Conservation (phyloP, 1,140 invertebrate species). For the Lepidostoma basale region DNA sequence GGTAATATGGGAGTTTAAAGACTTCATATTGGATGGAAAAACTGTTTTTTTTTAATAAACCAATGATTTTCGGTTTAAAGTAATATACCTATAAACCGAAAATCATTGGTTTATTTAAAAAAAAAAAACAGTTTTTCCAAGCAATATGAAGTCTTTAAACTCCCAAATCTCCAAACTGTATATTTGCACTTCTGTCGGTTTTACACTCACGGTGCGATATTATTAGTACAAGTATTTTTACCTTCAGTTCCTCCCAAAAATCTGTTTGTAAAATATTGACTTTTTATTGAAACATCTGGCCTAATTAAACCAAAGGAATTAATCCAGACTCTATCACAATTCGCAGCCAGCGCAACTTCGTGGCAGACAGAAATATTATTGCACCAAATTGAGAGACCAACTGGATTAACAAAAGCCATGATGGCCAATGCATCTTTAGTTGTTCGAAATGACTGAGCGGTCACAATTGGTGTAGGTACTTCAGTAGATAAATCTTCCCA, state of each 20-base stretch:
- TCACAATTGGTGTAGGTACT: conserved; percentile 53
- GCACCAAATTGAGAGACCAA: conserved; percentile 64
- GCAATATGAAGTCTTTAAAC: no score
- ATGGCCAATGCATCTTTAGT: conserved; percentile 65
- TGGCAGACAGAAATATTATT: conserved; percentile 64
- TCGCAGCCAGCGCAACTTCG: conserved; percentile 56
- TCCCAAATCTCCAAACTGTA: no score
- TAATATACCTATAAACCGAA: no score
- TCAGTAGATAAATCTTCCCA: conserved; percentile 48
- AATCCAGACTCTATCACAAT: conserved; percentile 65
- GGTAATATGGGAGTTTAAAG: no score
- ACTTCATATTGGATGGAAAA: no score
- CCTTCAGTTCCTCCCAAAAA: conserved; percentile 26
- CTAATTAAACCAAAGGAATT: conserved; percentile 64
- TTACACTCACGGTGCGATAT: no score
- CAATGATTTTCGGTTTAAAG: no score
- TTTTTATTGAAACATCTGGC: conserved; percentile 47
- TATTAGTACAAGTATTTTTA: no score
- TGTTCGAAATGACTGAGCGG: conserved; percentile 64
- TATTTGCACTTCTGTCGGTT: no score
- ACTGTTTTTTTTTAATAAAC: no score
- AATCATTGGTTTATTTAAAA: no score
- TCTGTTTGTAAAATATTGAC: neutral
- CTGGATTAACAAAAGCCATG: conserved; percentile 62
- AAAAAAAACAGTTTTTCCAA: no score